These are phyloP conservation scores for Halcyon smyrnensis DNA, from an alignment of 2,797 vertebrate genomes.

Conservation along the genomic window DNA sequence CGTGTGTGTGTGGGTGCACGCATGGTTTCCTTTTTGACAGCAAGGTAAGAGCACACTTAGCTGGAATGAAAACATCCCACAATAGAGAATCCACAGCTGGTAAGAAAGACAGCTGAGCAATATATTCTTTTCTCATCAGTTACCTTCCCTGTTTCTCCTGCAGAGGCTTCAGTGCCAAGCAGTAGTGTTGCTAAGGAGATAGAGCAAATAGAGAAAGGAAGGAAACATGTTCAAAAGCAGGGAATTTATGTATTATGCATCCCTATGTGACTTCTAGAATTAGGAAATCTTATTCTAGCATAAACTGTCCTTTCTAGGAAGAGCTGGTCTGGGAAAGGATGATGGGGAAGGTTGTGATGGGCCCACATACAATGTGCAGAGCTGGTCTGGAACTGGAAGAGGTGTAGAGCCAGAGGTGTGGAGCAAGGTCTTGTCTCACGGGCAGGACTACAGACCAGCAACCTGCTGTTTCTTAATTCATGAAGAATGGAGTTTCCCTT, in stretches of 20 bases:
- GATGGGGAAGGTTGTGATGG: not conserved
- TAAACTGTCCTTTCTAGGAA: not conserved
- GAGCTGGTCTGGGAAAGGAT: not conserved
- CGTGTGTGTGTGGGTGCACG: fast-evolving
- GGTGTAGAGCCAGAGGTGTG: not conserved
- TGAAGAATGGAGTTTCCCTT: not conserved
- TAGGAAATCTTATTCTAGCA: not conserved
- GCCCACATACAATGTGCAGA: not conserved
- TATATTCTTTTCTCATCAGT: not conserved
- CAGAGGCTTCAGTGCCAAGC: not conserved
- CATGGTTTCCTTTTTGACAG: not conserved
- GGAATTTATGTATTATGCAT: not conserved
- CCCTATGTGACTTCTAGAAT: not conserved
- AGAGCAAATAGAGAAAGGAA: not conserved
- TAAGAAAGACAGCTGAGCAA: conserved; percentile 5
- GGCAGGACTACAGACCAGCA: not conserved
- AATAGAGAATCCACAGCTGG: not conserved
- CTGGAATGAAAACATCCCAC: not conserved
- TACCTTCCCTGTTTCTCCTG: conserved; percentile 1
- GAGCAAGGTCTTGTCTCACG: not conserved
- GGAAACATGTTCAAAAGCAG: not conserved
- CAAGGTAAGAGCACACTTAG: not conserved
- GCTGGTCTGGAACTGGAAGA: not conserved
- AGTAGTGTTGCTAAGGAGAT: conserved; percentile 51
- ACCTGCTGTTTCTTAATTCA: not conserved